Base-by-base conservation (phyloP, 2,113 vertebrate species). In the Ageneiosus marmoratus region DNA sequence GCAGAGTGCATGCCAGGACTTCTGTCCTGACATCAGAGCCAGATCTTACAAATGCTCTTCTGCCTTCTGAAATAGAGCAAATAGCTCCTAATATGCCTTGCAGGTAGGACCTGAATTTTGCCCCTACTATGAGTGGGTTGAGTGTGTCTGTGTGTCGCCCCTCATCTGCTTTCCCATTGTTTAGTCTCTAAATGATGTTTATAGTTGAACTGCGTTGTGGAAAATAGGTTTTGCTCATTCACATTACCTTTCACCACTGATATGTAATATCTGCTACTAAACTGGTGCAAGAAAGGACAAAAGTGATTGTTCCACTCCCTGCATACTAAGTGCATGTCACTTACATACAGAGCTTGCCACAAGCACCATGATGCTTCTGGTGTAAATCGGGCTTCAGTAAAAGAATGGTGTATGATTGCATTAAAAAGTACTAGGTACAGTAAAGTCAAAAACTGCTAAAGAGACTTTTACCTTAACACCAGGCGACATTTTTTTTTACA, bases 401-500 rank as follows among this genome's bases (percentile, higher is more conserved):
- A 51, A 10, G 12, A 27, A 7, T 24, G 37, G 50, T 83, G 50
- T 50, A 55, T 67, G 53, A 62, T 22, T 29, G 70, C 27, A 60
- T 82, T 58, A 79, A 56, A 63, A 84, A 60, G 58, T 80, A 44
- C 12, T 62, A 56, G 41, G 20, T 22, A 9, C 34, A 80, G 79
- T 70, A 24, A 10, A 29, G 74, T 63, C 32, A 79, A 55, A 83
- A 69, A 73, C 77, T 41, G 41, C 77, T 56, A 1, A 78, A 27
- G 76, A 78, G 37, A 78, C 55, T 18, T 27, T 77, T 77, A 77
- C 37, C 34, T 46, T 13, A 78, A 55, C 11, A 27, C 55, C 7
- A 3, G 12, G 74, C 1, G 44, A 44, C 55, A 60, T 44, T 24
- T 78, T 18, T 78, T 18, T 92, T 93, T 93, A 92, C 76, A 85